Evolutionary conservation across 2,113 vertebrate genomes (phyloP).

Genomic region (Cottus gobio): DNA sequence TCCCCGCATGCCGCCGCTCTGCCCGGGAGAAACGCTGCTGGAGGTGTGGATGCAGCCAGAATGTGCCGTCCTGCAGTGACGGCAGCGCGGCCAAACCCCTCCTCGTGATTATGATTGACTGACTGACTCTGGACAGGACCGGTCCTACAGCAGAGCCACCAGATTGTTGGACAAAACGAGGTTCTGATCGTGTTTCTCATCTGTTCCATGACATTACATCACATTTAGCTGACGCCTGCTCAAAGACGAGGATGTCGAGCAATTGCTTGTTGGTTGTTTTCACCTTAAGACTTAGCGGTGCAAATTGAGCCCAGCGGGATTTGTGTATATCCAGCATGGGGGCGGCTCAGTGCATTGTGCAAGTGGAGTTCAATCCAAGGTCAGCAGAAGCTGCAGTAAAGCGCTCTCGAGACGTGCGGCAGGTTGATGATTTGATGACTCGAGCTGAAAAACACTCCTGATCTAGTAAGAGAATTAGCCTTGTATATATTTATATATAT

Average conservation of each 20-base stretch:
- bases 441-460: background rate
- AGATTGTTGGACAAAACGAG: background rate
- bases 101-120: slow-evolving; percentile 25
- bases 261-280: slow-evolving; percentile 29
- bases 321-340: slow-evolving; percentile 7
- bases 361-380: slow-evolving; percentile 47
- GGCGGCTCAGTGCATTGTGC: slow-evolving; percentile 17
- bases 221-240: no score
- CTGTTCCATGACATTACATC: background rate
- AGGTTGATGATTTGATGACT: background rate
- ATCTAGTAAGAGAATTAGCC: background rate
- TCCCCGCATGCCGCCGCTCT: slow-evolving; percentile 3
- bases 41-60: slow-evolving; percentile 37
- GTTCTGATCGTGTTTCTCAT: slow-evolving; percentile 4
- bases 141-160: background rate
- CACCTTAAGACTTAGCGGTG: slow-evolving; percentile 9
- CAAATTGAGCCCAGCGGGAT: slow-evolving; percentile 46
- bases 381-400: slow-evolving; percentile 18
- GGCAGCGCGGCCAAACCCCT: slow-evolving; percentile 25
- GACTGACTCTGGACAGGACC: slow-evolving; percentile 29
- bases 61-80: slow-evolving; percentile 32
- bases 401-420: background rate
- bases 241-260: background rate
- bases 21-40: slow-evolving; percentile 37
- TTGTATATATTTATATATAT: background rate